phyloP scores from a whole-genome alignment of 2,888 invertebrate genomes.

The Dorcus hopei region DNA sequence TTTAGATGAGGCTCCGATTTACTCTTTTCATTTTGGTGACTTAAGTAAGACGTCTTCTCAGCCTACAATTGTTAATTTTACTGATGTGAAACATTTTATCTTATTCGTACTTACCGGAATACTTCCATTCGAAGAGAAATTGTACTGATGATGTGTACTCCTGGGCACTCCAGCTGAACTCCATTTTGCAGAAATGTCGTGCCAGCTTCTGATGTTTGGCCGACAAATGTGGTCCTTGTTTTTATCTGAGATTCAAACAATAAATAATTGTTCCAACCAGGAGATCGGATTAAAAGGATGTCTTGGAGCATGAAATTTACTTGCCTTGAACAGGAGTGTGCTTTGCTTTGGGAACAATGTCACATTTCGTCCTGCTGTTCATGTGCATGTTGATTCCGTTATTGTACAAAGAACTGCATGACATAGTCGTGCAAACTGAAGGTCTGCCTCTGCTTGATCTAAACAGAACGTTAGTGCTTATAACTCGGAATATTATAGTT shows the following conservation, averaged over 20 bases:
- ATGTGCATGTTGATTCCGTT: constrained; percentile 41
- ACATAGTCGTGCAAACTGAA: constrained; percentile 49
- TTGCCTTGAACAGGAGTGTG: constrained; percentile 26
- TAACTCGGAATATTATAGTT: neutral
- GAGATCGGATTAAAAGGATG: neutral
- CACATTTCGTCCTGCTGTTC: constrained; percentile 37
- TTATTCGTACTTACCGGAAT: constrained; percentile 21
- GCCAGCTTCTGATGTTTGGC: constrained; percentile 28
- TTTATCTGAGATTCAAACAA: constrained; percentile 25
- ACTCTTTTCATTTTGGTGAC: constrained; percentile 22
- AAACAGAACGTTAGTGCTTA: constrained; percentile 25
- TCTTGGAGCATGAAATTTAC: neutral
- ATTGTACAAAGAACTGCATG: constrained; percentile 47
- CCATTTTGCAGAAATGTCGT: constrained; percentile 27
- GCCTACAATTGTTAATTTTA: constrained; percentile 22
- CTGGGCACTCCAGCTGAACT: constrained; percentile 14
- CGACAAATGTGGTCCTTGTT: constrained; percentile 29
- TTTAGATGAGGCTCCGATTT: constrained; percentile 30
- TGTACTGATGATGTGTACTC: constrained; percentile 15
- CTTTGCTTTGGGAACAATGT: constrained; percentile 31
- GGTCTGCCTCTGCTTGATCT: constrained; percentile 46
- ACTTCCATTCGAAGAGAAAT: constrained; percentile 26
- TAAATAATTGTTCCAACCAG: neutral
- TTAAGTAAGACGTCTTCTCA: constrained; percentile 31
- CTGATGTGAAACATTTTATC: neutral